Percentiles rank a stretch among this genome's conserved stretches.
Conservation (phyloP, 1,140 invertebrate genomes). For the Drepana arcuata region DNA sequence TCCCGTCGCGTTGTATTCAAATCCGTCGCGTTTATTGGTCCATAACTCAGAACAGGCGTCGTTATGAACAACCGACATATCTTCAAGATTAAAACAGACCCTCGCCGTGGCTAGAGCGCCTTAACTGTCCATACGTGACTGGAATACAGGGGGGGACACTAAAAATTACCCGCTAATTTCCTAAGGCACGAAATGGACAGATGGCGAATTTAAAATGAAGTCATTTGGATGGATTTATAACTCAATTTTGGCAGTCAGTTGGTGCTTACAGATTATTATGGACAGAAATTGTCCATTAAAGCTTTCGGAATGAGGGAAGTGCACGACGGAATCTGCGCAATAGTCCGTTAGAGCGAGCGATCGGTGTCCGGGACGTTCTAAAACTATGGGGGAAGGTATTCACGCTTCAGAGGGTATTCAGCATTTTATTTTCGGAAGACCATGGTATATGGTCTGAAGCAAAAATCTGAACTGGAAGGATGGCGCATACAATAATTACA, state of each 20-base stretch:
- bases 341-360: neutral
- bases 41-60: slow-evolving; percentile 40
- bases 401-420: neutral
- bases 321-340: neutral
- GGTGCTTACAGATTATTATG: slow-evolving; percentile 14
- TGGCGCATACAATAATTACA: no score
- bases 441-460: no score
- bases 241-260: slow-evolving; percentile 19
- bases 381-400: neutral
- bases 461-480: no score
- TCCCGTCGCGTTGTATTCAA: slow-evolving; percentile 38
- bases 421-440: no score
- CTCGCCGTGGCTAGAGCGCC: slow-evolving; percentile 17
- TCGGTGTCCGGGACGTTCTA: neutral
- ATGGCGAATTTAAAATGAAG: slow-evolving; percentile 25
- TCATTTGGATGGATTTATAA: slow-evolving; percentile 21
- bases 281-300: slow-evolving; percentile 2
- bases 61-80: slow-evolving; percentile 44
- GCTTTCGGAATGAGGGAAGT: neutral
- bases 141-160: slow-evolving; percentile 16
- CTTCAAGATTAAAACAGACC: slow-evolving; percentile 46
- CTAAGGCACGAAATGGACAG: slow-evolving; percentile 22
- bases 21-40: slow-evolving; percentile 43
- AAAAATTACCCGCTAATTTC: slow-evolving; percentile 32
- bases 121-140: slow-evolving; percentile 33